Evolutionary conservation across 2,797 vertebrate genomes (phyloP), one percentile per base, ranked within the genome.

Genomic region (Centropyge bicolor): DNA sequence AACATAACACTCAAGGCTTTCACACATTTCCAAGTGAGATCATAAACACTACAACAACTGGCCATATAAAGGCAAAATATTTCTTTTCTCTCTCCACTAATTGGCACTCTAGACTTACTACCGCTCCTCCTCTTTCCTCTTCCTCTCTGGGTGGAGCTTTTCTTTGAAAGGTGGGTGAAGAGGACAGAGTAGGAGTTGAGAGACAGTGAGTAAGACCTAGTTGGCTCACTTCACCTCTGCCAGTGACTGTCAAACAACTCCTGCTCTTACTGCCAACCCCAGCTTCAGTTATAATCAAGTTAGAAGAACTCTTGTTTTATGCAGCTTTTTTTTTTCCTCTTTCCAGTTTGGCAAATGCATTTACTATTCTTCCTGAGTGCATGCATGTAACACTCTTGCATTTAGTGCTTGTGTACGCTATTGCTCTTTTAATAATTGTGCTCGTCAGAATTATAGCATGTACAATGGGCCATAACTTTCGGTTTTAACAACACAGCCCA

Each of bases 31-130:
- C 43, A 48, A 80, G 71, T 76, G 60, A 85, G 49, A 82, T 86
- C 71, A 81, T 81, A 89, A 80, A 80, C 61, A 46, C 45, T 66
- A 80, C 45, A 74, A 83, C 60, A 82, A 81, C 67, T 67, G 74
- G 45, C 90, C 89, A 81, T 91, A 93, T 90, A 91, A 92, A 90
- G 88, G 79, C 84, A 92, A 90, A 83, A 48, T 76, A 82, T 87
- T 81, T 86, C 31, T 86, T 11, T 78, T 78, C 74, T 75, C 59
- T 75, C 56, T 76, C 35, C 51, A 43, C 54, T 81, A 79, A 86
- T 82, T 81, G 75, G 46, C 70, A 75, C 76, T 82, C 14, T 17
- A 75, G 63, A 40, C 57, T 35, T 51, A n/a, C 46, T 62, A 48
- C 69, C 1, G 11, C 81, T 78, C 61, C 67, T 84, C 72, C 80